Evolutionary conservation across 2,113 vertebrate genomes (phyloP), one percentile per base, ranked within the genome.

Genomic region (Coregonus clupeaformis): DNA sequence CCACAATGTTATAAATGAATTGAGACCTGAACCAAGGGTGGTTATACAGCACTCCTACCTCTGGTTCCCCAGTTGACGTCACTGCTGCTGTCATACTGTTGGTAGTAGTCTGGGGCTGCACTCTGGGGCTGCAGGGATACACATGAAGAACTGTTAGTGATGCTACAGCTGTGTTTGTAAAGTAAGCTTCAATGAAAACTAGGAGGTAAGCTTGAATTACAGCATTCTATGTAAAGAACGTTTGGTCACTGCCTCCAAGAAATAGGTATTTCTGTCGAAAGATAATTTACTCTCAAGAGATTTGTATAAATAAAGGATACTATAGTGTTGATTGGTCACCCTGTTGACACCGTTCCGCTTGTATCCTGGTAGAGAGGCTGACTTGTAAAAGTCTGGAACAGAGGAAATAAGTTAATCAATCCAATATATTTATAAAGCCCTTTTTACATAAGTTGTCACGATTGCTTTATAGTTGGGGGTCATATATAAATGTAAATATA

Each of bases 31-130:
- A 9, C 20, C 4, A n/a, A 55, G 24, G 6, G n/a, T 2, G 32
- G 32, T 9, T 36, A 36, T 18, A 65, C 24, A 65, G 12, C 11
- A 4, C 59, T 18, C 14, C 88, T 85, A 98, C 97, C 97, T 96
- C 95, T 92, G 94, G 94, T 96, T 63, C 96, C 97, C 97, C 97
- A 99, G 92, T 97, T 96, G 85, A 98, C 94, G 9, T 96, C 96
- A 0, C 94, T 96, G 47, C 95, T 92, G 82, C 94, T 95, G 92
- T 98, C 96, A 0, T 97, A 98, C 89, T 97, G 96, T 90, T 99
- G 96, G 91, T 97, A 98, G 66, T 96, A 97, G 70, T 99, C 97
- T 52, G 49, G 14, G 3, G 49, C 49, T 0, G 97, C 94, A 63
- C 96, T 92, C 78, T 93, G 91, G 78, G 92, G 91, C 92, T 93